Evolutionary conservation across 1,140 invertebrate genomes (phyloP).

Genomic region (Reticulitermes speratus): DNA sequence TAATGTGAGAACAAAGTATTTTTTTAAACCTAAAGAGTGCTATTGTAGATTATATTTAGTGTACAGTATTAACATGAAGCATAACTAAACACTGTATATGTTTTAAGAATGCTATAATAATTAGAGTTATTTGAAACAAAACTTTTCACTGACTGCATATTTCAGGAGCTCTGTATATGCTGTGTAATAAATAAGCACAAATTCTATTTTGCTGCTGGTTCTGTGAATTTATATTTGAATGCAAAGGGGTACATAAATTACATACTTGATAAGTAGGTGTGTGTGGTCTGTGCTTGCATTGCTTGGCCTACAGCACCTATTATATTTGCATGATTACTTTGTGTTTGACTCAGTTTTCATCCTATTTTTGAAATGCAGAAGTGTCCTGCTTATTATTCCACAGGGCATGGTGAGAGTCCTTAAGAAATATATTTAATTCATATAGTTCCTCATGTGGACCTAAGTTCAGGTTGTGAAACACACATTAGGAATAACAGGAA

Average conservation of each 20-base stretch:
- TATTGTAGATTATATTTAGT: conserved; percentile 9
- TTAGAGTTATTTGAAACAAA: not conserved
- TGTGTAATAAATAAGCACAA: not conserved
- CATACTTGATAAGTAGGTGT: too few species aligned
- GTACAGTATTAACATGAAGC: conserved; percentile 1
- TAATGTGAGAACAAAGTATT: conserved; percentile 13
- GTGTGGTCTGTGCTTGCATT: too few species aligned
- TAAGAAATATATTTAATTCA: too few species aligned
- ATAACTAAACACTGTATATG: not conserved
- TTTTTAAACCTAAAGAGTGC: not conserved
- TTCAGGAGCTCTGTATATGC: not conserved
- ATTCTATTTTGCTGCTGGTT: not conserved
- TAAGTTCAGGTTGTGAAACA: too few species aligned
- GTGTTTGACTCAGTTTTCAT: too few species aligned
- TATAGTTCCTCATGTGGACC: too few species aligned
- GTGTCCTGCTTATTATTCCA: too few species aligned
- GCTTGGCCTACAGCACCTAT: too few species aligned
- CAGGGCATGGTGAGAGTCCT: too few species aligned
- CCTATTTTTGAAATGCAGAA: too few species aligned
- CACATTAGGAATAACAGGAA: too few species aligned
- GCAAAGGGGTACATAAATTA: not conserved
- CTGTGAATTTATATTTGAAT: not conserved
- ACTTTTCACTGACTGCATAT: not conserved
- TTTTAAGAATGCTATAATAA: not conserved
- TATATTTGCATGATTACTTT: too few species aligned